phyloP scores from a whole-genome alignment of 1,140 invertebrate genomes.

The Neelides sp. region DNA sequence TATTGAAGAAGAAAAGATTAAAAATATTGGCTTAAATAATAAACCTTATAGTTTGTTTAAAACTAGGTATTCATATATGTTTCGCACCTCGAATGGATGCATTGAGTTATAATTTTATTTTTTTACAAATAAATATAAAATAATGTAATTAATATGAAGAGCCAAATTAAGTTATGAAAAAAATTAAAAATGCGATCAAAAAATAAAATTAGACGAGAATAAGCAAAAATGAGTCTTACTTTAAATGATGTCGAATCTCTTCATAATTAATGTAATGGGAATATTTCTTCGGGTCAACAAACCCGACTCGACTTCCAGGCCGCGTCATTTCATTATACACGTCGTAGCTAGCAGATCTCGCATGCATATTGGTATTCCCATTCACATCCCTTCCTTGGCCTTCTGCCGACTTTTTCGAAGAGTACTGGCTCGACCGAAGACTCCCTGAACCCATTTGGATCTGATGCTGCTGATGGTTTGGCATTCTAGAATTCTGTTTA shows the following conservation, averaged over 20 bases:
- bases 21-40: no score
- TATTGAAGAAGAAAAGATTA: no score
- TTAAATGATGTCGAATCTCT: conserved; percentile 65
- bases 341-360: conserved; percentile 39
- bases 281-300: conserved; percentile 46
- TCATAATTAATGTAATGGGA: conserved; percentile 73
- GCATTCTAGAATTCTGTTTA: not conserved
- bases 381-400: conserved; percentile 20
- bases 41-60: no score
- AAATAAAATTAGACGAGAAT: not conserved
- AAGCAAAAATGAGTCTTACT: conserved; percentile 41
- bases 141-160: no score
- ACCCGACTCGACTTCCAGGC: conserved; percentile 43
- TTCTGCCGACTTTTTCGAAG: conserved; percentile 28
- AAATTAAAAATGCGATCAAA: not conserved
- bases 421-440: conserved; percentile 18
- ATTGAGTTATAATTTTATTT: no score
- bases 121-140: no score
- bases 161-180: not conserved
- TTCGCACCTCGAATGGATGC: no score
- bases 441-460: conserved; percentile 14
- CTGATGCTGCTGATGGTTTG: conserved; percentile 2
- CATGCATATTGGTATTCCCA: conserved; percentile 34
- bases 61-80: no score
- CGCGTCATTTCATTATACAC: conserved; percentile 38